Percentiles rank a stretch among this genome's conserved stretches.
phyloP scores from a whole-genome alignment of 2,888 invertebrate genomes.

The Machimus rusticus region DNA sequence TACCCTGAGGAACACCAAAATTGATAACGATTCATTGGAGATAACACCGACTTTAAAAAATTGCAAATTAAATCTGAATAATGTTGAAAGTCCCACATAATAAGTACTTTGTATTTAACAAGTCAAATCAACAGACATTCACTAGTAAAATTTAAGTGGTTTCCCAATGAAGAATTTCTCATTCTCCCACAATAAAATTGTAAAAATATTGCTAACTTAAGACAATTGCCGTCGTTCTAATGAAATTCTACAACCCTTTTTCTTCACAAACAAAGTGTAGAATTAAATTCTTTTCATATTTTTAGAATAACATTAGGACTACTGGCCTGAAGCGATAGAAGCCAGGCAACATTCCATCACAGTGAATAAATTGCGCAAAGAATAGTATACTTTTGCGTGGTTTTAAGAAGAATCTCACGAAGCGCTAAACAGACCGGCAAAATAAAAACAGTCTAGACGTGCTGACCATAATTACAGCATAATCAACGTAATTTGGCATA shows the following conservation, averaged over 20 bases:
- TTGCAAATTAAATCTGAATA: too few relatives aligned
- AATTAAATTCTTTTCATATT: not conserved
- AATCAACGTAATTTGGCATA: not conserved
- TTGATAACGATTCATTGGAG: too few relatives aligned
- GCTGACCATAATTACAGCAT: not conserved
- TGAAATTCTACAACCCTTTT: not conserved
- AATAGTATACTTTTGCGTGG: not conserved
- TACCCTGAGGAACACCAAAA: too few relatives aligned
- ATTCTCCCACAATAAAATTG: not conserved
- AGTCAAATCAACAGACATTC: too few relatives aligned
- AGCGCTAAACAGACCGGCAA: not conserved
- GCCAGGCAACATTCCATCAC: not conserved
- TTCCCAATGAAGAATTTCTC: not conserved
- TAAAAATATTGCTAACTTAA: not conserved
- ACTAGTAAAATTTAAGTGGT: not conserved
- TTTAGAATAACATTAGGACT: not conserved
- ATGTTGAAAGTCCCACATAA: too few relatives aligned
- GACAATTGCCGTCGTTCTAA: not conserved
- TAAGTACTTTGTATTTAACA: too few relatives aligned
- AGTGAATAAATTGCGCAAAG: not conserved
- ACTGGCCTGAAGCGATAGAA: not conserved
- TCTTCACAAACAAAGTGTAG: not conserved
- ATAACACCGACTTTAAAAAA: too few relatives aligned
- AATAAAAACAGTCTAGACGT: conserved; percentile 11
- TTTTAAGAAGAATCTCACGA: not conserved